phyloP scores from a whole-genome alignment of 2,888 invertebrate species.

The Theristus sp. region DNA sequence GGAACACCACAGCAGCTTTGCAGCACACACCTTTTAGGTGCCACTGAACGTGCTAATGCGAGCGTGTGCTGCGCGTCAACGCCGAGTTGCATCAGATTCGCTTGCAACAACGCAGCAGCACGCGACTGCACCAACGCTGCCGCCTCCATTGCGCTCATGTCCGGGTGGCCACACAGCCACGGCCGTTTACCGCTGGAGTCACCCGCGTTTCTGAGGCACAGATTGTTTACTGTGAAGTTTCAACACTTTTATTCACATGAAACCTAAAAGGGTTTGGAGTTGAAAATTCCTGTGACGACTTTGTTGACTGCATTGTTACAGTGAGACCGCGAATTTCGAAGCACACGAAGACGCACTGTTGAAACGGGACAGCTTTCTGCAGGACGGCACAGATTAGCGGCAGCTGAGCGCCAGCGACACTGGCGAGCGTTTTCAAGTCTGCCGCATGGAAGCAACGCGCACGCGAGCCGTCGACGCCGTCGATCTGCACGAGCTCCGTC shows the following conservation, averaged over 20 bases:
- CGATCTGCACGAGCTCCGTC: constrained; percentile 64
- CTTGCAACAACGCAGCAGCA: background rate
- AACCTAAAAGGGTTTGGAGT: too few species aligned
- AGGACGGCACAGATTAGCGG: constrained; percentile 54
- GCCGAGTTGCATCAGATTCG: too few species aligned
- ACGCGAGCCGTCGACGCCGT: constrained; percentile 51
- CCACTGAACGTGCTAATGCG: too few species aligned
- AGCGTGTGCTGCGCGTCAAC: too few species aligned
- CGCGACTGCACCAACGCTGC: background rate
- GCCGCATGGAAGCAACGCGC: constrained; percentile 63
- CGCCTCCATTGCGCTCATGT: background rate
- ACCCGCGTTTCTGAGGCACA: background rate
- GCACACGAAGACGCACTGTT: constrained; percentile 47
- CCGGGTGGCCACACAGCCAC: background rate
- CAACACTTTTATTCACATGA: too few species aligned
- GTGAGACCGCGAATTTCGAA: too few species aligned
- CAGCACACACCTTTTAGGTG: too few species aligned
- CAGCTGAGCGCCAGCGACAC: constrained; percentile 54
- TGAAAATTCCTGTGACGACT: too few species aligned
- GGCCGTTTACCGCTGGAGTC: background rate
- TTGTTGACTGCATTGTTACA: too few species aligned
- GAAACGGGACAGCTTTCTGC: constrained; percentile 59
- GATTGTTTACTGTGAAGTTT: too few species aligned
- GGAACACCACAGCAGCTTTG: background rate
- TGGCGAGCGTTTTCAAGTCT: constrained; percentile 55